Conservation (phyloP, 2,888 invertebrate genomes). For the Agrotis exclamationis region DNA sequence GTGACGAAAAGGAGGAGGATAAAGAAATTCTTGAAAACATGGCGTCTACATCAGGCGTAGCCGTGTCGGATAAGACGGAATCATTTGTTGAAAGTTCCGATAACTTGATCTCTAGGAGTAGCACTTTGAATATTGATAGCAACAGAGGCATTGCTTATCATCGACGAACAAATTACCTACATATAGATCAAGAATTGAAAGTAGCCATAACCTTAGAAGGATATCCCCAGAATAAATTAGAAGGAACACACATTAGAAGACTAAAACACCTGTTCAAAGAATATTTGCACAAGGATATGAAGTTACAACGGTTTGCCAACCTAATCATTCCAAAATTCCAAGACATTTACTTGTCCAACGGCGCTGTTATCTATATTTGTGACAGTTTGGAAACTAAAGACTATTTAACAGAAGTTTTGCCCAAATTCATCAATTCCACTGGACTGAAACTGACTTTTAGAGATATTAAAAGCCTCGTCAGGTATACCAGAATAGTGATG, state of each 20-base stretch:
- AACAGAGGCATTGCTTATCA: conserved; percentile 86
- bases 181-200: conserved; percentile 85
- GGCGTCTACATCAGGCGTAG: conserved; percentile 69
- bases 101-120: conserved; percentile 76
- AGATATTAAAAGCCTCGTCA: conserved; percentile 80
- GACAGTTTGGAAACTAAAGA: conserved; percentile 87
- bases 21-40: conserved; percentile 51
- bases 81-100: conserved; percentile 80
- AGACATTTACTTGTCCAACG: conserved; percentile 85
- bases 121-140: conserved; percentile 83
- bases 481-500: conserved; percentile 85
- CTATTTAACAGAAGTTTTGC: conserved; percentile 81
- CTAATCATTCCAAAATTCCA: conserved; percentile 86
- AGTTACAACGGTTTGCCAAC: conserved; percentile 81
- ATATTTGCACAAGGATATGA: conserved; percentile 84
- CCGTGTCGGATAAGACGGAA: conserved; percentile 79
- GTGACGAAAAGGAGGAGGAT: conserved; percentile 53
- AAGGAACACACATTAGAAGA: conserved; percentile 84
- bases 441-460: conserved; percentile 82
- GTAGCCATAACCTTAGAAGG: conserved; percentile 84
- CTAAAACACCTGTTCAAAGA: conserved; percentile 86
- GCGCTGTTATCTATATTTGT: conserved; percentile 87
- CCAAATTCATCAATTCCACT: conserved; percentile 83
- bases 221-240: conserved; percentile 84
- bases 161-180: conserved; percentile 85